phyloP scores from a whole-genome alignment of 2,888 invertebrate genomes.

The Ganaspis brasiliensis region DNA sequence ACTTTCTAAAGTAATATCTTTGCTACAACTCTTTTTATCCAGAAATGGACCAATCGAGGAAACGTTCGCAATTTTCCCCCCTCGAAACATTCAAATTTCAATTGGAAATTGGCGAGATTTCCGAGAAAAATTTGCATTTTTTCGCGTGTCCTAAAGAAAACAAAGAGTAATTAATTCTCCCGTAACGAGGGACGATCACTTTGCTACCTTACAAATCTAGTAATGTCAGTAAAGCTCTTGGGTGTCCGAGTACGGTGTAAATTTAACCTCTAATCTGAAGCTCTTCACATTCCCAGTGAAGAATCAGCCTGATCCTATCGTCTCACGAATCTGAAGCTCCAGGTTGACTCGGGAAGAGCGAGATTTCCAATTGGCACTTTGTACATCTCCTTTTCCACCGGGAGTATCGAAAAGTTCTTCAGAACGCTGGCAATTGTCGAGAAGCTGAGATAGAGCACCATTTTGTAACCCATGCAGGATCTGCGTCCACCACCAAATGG shows the following conservation, averaged over 20 bases:
- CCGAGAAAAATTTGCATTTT: not conserved
- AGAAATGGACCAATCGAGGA: not conserved
- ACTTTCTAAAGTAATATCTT: conserved; percentile 23
- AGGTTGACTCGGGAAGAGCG: conserved; percentile 82
- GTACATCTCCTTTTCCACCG: conserved; percentile 81
- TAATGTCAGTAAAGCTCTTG: conserved; percentile 50
- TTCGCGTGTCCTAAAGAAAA: conserved; percentile 1
- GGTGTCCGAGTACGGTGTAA: conserved; percentile 23
- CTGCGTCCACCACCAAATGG: conserved; percentile 86
- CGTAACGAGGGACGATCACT: conserved; percentile 38
- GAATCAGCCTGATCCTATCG: conserved; percentile 88
- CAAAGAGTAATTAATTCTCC: conserved; percentile 2
- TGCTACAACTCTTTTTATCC: conserved; percentile 14
- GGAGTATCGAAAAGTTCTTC: conserved; percentile 82
- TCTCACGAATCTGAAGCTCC: conserved; percentile 81
- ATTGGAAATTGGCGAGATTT: not conserved
- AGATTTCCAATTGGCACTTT: conserved; percentile 83
- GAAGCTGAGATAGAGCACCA: conserved; percentile 84
- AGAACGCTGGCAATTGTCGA: conserved; percentile 82
- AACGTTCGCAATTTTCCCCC: not conserved
- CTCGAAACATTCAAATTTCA: not conserved
- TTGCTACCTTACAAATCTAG: conserved; percentile 42
- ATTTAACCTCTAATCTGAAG: conserved; percentile 79
- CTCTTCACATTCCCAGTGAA: conserved; percentile 96
- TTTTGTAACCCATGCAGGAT: conserved; percentile 87